phyloP scores from a whole-genome alignment of 2,888 invertebrate species.

The Clanis bilineata region DNA sequence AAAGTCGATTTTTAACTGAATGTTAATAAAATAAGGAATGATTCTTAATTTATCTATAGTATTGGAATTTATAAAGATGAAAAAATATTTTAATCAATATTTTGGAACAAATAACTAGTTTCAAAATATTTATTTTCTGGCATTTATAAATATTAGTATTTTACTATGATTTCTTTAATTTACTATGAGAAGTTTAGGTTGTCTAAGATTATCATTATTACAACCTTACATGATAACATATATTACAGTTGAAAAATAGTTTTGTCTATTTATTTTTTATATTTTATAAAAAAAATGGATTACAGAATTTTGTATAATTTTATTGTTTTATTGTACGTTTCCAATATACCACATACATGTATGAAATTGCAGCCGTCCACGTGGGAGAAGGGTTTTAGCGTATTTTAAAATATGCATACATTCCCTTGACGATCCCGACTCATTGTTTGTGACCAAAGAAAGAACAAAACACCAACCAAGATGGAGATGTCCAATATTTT shows the following conservation, averaged over 20 bases:
- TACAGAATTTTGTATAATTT: too few relatives aligned
- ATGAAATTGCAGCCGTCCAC: slow-evolving; percentile 48
- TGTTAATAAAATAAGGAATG: slow-evolving; percentile 56
- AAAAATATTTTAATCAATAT: background rate
- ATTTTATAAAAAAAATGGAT: too few relatives aligned
- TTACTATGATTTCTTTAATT: too few relatives aligned
- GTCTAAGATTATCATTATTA: too few relatives aligned
- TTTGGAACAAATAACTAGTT: too few relatives aligned
- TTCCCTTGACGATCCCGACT: slow-evolving; percentile 76
- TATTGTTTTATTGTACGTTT: background rate
- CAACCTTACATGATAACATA: too few relatives aligned
- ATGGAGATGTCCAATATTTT: slow-evolving; percentile 83
- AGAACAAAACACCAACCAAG: slow-evolving; percentile 76
- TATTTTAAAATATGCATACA: slow-evolving; percentile 76
- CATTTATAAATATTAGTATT: too few relatives aligned
- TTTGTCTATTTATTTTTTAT: too few relatives aligned
- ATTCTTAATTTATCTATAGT: slow-evolving; percentile 66
- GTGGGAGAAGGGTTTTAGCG: slow-evolving; percentile 59
- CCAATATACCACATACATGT: slow-evolving; percentile 23
- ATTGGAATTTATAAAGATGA: slow-evolving; percentile 33
- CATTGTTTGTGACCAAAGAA: slow-evolving; percentile 77
- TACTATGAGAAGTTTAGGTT: too few relatives aligned
- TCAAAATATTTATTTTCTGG: too few relatives aligned
- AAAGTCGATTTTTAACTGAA: slow-evolving; percentile 54
- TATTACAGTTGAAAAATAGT: too few relatives aligned